phyloP scores from a whole-genome alignment of 2,797 vertebrate species.

The Epinephelus coioides region DNA sequence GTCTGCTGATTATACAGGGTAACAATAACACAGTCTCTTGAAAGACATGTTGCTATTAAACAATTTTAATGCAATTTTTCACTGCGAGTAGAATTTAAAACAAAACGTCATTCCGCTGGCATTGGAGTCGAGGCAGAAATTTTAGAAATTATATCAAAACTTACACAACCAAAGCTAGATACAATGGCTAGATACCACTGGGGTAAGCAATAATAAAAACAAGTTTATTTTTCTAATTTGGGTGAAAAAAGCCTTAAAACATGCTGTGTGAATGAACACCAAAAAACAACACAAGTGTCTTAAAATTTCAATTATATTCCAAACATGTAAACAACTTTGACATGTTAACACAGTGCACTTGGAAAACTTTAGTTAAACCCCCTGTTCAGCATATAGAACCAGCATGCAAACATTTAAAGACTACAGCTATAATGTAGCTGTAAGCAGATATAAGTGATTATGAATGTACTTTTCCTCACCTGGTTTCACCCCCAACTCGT shows the following conservation, averaged over 20 bases:
- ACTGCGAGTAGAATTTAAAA: constrained; percentile 11
- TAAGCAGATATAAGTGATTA: background rate
- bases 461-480: background rate
- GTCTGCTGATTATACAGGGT: background rate
- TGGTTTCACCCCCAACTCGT: too few relatives aligned
- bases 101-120: background rate
- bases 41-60: background rate
- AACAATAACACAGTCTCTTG: constrained; percentile 7
- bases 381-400: background rate
- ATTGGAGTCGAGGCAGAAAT: background rate
- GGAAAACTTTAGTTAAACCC: background rate
- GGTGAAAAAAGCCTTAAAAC: background rate
- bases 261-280: background rate
- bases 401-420: constrained; percentile 1
- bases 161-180: background rate
- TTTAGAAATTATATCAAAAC: background rate
- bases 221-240: background rate
- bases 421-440: background rate
- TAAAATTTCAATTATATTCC: background rate
- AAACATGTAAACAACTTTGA: background rate
- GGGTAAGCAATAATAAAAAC: background rate
- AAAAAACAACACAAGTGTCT: background rate
- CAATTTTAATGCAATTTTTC: background rate
- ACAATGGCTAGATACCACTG: background rate
- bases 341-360: background rate